A percentile compares a stretch with the other conserved stretches of the same genome.
phyloP scores from a whole-genome alignment of 1,140 invertebrate genomes.

The Centruroides sculpturatus region DNA sequence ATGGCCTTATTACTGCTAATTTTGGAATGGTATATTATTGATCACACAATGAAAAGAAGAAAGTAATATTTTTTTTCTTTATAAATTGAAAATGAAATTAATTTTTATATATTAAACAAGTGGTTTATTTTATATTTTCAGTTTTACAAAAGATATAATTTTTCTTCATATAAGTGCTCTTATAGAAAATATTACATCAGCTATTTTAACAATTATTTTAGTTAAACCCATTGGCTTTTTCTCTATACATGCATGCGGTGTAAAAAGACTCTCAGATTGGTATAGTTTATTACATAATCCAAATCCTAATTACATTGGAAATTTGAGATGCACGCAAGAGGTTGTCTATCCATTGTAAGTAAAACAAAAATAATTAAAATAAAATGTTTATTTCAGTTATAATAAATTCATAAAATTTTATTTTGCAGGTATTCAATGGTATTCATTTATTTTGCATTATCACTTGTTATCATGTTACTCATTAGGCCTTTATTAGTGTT shows the following conservation, averaged over 20 bases:
- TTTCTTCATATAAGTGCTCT: constrained; percentile 59
- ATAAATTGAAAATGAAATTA: not conserved
- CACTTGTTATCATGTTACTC: constrained; percentile 61
- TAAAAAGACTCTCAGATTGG: constrained; percentile 74
- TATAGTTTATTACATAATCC: constrained; percentile 92
- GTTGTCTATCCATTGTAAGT: constrained; percentile 91
- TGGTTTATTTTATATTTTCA: constrained; percentile 25
- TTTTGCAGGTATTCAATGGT: constrained; percentile 78
- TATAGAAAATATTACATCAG: constrained; percentile 56
- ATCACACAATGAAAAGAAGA: constrained; percentile 56
- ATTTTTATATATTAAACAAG: not conserved
- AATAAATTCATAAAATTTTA: not conserved
- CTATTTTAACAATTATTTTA: constrained; percentile 49
- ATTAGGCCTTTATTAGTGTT: constrained; percentile 52
- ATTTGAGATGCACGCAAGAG: constrained; percentile 87
- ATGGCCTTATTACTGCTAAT: constrained; percentile 73
- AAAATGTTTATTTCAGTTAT: not conserved
- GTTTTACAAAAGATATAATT: constrained; percentile 53
- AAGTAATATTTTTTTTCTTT: constrained; percentile 34
- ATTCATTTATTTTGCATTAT: constrained; percentile 77
- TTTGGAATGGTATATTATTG: constrained; percentile 83
- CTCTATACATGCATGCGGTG: constrained; percentile 55
- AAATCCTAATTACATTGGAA: constrained; percentile 72
- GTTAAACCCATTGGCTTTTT: constrained; percentile 61
- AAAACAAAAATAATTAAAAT: constrained; percentile 3